Conservation (phyloP, 2,797 vertebrate genomes). For the Caiman crocodilus region DNA sequence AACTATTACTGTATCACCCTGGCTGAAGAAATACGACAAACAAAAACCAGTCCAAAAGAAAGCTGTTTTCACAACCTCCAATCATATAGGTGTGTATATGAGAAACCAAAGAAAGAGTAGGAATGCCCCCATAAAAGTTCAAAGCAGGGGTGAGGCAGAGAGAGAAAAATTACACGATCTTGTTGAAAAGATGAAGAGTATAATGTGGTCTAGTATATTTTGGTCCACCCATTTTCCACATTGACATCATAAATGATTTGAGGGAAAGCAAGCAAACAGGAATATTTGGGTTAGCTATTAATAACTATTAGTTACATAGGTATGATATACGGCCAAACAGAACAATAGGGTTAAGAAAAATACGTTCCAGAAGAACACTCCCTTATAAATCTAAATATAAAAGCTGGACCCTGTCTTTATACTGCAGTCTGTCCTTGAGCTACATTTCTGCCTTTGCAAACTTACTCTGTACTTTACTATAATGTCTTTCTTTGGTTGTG, state of each 20-base stretch:
- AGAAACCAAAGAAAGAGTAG: background rate
- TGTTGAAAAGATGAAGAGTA: slow-evolving; percentile 5
- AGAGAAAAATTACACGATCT: background rate
- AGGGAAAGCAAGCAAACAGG: background rate
- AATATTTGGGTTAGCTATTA: background rate
- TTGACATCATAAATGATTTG: slow-evolving; percentile 62
- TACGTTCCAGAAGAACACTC: slow-evolving; percentile 30
- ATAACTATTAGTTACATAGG: background rate
- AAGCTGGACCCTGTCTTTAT: slow-evolving; percentile 4
- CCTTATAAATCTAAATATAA: slow-evolving; percentile 65
- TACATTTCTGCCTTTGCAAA: background rate
- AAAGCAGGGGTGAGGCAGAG: background rate
- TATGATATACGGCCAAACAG: background rate
- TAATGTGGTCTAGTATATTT: background rate
- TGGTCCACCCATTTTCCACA: slow-evolving; percentile 64
- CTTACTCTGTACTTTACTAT: slow-evolving; percentile 8
- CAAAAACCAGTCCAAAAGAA: background rate
- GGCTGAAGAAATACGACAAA: background rate
- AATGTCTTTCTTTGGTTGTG: slow-evolving; percentile 63
- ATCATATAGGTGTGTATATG: background rate
- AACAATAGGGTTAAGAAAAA: slow-evolving; percentile 50
- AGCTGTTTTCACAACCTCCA: background rate
- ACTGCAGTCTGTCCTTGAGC: background rate
- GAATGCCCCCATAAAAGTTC: background rate
- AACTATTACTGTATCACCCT: slow-evolving; percentile 5